Percentiles rank a stretch among this genome's conserved stretches.
These are phyloP conservation scores for Nebria brevicollis DNA, from an alignment of 2,888 invertebrate genomes.

Conservation along the genomic window DNA sequence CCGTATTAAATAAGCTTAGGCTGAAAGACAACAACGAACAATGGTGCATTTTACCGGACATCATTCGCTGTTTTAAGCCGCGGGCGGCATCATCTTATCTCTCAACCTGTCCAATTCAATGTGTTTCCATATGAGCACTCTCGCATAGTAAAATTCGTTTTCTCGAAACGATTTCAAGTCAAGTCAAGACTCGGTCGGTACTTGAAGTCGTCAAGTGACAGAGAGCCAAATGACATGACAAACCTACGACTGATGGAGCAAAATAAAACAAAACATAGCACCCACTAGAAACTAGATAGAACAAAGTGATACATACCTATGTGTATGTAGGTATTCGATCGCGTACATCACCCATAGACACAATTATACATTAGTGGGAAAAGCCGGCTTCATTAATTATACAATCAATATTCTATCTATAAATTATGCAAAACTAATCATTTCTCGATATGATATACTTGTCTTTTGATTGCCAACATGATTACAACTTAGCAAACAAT, in stretches of 20 bases:
- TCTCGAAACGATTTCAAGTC: neutral
- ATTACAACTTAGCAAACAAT: neutral
- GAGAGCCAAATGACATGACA: neutral
- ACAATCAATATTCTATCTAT: neutral
- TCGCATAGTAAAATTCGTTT: neutral
- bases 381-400: neutral
- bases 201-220: neutral
- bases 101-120: constrained; percentile 4
- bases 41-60: constrained; percentile 2
- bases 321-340: neutral
- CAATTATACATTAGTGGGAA: neutral
- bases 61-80: constrained; percentile 11
- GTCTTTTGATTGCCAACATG: neutral
- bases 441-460: constrained; percentile 1
- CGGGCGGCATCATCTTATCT: constrained; percentile 16
- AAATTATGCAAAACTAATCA: neutral
- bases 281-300: neutral
- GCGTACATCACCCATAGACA: neutral
- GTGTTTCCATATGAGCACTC: neutral
- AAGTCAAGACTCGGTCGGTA: neutral
- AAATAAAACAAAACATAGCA: neutral
- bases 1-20: neutral
- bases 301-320: neutral
- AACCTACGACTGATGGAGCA: neutral
- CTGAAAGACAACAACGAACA: constrained; percentile 2